Evolutionary conservation across 2,888 invertebrate genomes (phyloP).

Genomic region (Drosophila lacicola): DNA sequence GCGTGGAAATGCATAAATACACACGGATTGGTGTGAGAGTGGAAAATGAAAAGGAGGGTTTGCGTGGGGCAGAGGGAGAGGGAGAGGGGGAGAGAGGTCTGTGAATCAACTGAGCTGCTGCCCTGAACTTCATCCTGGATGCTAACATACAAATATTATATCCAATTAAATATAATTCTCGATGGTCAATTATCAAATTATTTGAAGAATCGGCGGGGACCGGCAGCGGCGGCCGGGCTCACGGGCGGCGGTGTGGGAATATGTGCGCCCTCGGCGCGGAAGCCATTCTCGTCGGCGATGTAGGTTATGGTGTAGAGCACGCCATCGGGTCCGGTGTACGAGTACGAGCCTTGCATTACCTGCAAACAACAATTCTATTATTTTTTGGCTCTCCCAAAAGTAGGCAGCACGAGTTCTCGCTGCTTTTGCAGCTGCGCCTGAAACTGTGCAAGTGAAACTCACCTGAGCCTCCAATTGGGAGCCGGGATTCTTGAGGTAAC

Average conservation of each 20-base stretch:
- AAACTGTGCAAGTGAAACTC: conserved; percentile 40
- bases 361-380: conserved; percentile 35
- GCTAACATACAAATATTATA: conserved; percentile 39
- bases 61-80: background rate
- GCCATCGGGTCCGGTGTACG: conserved; percentile 87
- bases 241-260: conserved; percentile 85
- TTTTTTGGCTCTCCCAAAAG: conserved; percentile 14
- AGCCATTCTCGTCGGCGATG: conserved; percentile 86
- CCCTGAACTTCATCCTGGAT: conserved; percentile 45
- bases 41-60: conserved; percentile 1
- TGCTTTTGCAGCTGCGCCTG: background rate
- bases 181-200: conserved; percentile 57
- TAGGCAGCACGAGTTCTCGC: conserved; percentile 2
- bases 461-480: conserved; percentile 87
- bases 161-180: conserved; percentile 33
- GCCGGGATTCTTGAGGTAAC: conserved; percentile 87
- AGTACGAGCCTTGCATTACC: conserved; percentile 87
- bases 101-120: conserved; percentile 33
- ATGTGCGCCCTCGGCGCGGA: conserved; percentile 86
- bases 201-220: conserved; percentile 79
- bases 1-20: conserved; percentile 49
- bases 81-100: conserved; percentile 17
- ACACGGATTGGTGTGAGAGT: conserved; percentile 31
- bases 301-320: conserved; percentile 86
- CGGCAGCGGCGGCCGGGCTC: conserved; percentile 59